Base-by-base conservation (phyloP, 2,888 invertebrate genomes). In the Carabus problematicus region DNA sequence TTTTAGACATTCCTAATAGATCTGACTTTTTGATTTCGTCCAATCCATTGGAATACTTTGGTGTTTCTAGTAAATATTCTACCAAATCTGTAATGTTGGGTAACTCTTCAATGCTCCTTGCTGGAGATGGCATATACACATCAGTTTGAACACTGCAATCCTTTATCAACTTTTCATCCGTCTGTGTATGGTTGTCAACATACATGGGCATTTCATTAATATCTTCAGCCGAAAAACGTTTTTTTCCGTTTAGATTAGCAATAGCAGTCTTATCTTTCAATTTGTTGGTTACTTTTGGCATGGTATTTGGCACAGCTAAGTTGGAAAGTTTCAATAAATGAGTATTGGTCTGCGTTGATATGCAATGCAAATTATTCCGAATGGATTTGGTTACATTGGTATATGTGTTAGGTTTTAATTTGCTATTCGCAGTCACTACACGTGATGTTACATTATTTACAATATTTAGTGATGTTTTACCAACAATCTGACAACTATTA, bases 1-100 rank as follows among this genome's bases (percentile, higher is more conserved):
- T 69, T 12, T 62, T 62, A 0, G 69, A 69, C 62, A 69, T 62
- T 39, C 43, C 56, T 1, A 69, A 40, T 2, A 69, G 19, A 29
- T 62, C 47, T n/a, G 40, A 54, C 29, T 69, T 69, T 47, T 69
- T 69, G 0, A 29, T 3, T 29, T 61, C 62, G 39, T 69, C 69
- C 11, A 69, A 14, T 8, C 62, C 69, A n/a, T 43, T 16, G 2
- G 39, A 43, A 40, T 69, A 69, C 16, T 61, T 29, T 9, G 69
- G 69, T 2, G 45, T 56, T 8, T 45, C 55, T 1, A 69, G 45
- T 6, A 69, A 54, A 62, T 69, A 69, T 45, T 69, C 55, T 11
- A 69, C 18, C n/a, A 69, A 55, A 14, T 62, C 62, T 16, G 55
- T 55, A 12, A 69, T 61, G 45, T 69, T 54, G 6, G 67, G 67